Percentiles rank a stretch among this genome's conserved stretches.
Conservation (phyloP, 2,113 vertebrate genomes). For the Panthera leo region DNA sequence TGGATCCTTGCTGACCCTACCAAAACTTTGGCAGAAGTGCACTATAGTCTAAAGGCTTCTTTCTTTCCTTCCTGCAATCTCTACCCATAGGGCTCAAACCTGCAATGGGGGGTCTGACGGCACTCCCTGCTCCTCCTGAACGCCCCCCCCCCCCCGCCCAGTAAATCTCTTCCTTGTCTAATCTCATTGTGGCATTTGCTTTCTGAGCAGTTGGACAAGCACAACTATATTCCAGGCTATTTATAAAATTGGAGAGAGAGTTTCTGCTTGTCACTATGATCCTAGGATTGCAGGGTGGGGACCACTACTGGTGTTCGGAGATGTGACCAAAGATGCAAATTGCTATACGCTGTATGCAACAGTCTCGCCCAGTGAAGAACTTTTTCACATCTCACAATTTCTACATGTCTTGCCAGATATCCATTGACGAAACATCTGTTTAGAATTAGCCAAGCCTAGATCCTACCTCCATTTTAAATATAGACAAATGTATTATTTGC, state of each 20-base stretch:
- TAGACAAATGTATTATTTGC: not conserved
- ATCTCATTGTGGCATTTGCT: not conserved
- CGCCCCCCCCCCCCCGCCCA: not conserved
- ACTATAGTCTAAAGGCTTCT: not conserved
- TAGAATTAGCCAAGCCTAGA: slow-evolving; percentile 28
- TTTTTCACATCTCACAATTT: not conserved
- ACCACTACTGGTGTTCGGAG: not conserved
- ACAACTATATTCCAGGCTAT: not conserved
- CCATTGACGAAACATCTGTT: not conserved
- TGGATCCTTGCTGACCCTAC: not conserved
- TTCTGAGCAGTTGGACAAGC: not conserved
- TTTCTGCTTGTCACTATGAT: not conserved
- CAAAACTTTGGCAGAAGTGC: not conserved
- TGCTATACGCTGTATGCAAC: not conserved
- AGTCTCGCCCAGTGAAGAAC: not conserved
- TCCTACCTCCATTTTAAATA: slow-evolving; percentile 7
- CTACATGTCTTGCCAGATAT: not conserved
- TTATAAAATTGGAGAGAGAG: not conserved
- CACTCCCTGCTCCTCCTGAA: not conserved
- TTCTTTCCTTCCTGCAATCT: not conserved
- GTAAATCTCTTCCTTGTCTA: not conserved
- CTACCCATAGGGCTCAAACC: not conserved
- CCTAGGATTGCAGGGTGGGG: not conserved
- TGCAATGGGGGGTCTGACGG: not conserved
- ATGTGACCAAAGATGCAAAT: not conserved